Base-by-base conservation (phyloP, 2,888 invertebrate genomes). In the Aquatica leii region DNA sequence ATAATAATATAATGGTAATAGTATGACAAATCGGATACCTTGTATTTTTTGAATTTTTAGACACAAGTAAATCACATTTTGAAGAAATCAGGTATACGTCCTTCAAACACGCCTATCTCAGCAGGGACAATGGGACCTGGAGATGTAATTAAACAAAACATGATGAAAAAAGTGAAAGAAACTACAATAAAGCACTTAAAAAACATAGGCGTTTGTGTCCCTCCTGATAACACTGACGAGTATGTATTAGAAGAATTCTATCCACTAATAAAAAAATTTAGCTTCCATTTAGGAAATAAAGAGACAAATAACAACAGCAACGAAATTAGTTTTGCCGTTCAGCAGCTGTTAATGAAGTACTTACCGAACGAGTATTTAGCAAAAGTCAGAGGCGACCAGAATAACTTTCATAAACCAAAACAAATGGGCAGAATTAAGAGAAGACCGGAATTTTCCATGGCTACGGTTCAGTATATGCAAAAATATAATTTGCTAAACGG, bases 381-480 rank as follows among this genome's bases (percentile, higher is more conserved):
- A 65, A 74, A 82, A 67, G 52, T 77, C 3, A 37, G 35, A 2
- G 9, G 35, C 17, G 35, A 31, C 35, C 11, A 37, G 35, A 15
- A 34, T 12, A 18, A 37, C 8, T 17, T 14, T 52, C 52, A 31
- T 4, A 34, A 18, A n/a, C 12, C 31, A 37, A 52, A 59, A 57
- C 61, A 5, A 65, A 62, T 17, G 17, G 73, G 76, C 56, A 60
- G 74, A 24, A 69, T 69, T 35, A 74, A 71, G 53, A 70, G 80
- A 57, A 81, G 82, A 6, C 85, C 83, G 18, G 90, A 90, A 70
- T 86, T 90, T 84, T 90, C 90, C 1, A 84, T 89, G 71, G 89
- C 89, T n/a, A 90, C 90, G 8, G 84, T 88, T 74, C 87, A 88
- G 72, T 90, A 90, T 77, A 86, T 90, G 85, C 87, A 89, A 75